Evolutionary conservation across 2,888 invertebrate genomes (phyloP), one percentile per base, ranked within the genome.

Genomic region (Scotopteryx bipunctaria): DNA sequence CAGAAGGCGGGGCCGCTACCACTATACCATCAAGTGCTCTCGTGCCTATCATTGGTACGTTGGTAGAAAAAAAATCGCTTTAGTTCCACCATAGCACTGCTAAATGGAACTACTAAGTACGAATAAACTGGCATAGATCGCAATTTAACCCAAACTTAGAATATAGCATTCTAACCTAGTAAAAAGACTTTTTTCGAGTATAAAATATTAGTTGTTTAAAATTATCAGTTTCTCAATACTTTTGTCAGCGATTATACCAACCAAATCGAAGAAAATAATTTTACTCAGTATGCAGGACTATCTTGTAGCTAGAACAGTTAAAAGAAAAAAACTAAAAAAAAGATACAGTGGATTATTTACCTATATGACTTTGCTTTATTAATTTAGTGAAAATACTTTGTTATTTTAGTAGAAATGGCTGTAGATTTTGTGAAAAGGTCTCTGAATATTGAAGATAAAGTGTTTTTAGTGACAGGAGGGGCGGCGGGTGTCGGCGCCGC

Each of bases 401-500:
- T 37, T 45, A 50, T 45, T 59, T 51, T 53, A 48, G 55, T 60
- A 54, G 37, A 40, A 44, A 63, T 73, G 73, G 69, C 69, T 8
- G 61, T 55, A 13, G 50, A 41, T 37, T 56, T 66, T 40, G 66
- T 66, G 42, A 68, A 65, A 54, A 62, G 63, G 16, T 61, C 63
- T 2, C 47, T 62, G 11, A 55, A 65, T 72, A 61, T 82, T 32
- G 71, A 82, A 11, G 78, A 81, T 13, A 87, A 86, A 76, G 85
- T 88, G 66, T 73, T 82, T 60, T 62, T 88, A 44, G 86, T 88
- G 57, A 86, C 86, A 0, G 88, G 88, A 0, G 88, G 87, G 0
- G 87, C 87, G 0, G 83, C 77, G 0, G 87, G 88, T 0, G 74
- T 88, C 0, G 88, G 88, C 0, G 87, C 87, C 1, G 83, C 78